Conservation (phyloP, 2,113 vertebrate genomes). For the Calidris pugnax region DNA sequence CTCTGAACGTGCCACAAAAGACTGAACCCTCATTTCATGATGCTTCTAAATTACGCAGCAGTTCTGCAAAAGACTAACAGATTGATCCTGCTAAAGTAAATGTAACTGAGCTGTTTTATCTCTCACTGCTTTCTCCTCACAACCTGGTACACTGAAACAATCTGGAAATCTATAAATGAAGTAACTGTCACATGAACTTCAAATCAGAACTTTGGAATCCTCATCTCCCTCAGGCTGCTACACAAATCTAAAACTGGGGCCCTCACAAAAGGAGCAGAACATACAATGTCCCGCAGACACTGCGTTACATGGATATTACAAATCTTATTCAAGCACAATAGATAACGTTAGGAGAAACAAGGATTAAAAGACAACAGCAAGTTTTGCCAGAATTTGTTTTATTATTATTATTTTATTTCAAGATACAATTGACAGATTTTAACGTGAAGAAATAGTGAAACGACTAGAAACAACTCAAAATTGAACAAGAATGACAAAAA, state of each 20-base stretch:
- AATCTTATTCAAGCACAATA: background rate
- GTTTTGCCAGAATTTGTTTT: slow-evolving; percentile 10
- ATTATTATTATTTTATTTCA: slow-evolving; percentile 19
- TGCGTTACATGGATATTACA: fast-evolving
- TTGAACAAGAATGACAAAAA: background rate
- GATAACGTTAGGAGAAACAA: background rate
- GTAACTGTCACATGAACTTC: background rate
- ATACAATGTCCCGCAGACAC: background rate
- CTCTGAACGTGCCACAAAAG: background rate
- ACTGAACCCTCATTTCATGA: background rate
- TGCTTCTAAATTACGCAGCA: background rate
- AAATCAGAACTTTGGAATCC: background rate
- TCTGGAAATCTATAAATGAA: background rate
- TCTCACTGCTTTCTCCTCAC: background rate
- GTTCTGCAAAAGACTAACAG: background rate
- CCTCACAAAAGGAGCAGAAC: background rate
- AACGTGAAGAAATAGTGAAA: background rate
- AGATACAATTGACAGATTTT: slow-evolving; percentile 13
- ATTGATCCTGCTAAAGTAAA: background rate
- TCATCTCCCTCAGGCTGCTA: background rate
- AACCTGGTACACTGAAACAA: background rate
- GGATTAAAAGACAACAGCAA: slow-evolving; percentile 47
- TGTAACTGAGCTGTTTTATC: background rate
- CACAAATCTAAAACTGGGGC: background rate
- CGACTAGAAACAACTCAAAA: background rate